Base-by-base conservation (phyloP, 2,113 vertebrate species). In the Falco punctatus region DNA sequence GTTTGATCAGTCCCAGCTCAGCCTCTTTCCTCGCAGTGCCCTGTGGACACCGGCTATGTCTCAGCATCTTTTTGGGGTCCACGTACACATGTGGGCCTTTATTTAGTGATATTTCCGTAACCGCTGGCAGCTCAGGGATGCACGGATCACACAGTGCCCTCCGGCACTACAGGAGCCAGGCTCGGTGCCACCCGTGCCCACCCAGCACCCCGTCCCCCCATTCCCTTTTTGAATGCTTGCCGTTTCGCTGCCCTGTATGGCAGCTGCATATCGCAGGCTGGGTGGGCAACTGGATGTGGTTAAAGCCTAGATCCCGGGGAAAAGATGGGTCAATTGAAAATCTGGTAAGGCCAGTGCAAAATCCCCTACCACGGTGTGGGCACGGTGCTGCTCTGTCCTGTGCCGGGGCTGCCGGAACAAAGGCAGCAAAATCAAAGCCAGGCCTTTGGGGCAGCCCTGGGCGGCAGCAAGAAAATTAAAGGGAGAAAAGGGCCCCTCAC, bases 301-400 rank as follows among this genome's bases (percentile, higher is more conserved):
- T 86, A 83, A 78, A 92, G 73, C 91, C 94, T 65, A 74, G 75
- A 96, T 95, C 95, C 93, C 30, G 15, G 48, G 65, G 86, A 93
- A 96, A 96, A 92, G 94, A 96, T 22, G 48, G 90, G 91, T 97
- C 96, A 94, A 83, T 92, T 69, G 96, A 97, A 79, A 96, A 97
- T 6, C 82, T 5, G 14, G 73, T 67, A 64, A 90, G 86, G 92
- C 59, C 33, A 10, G 59, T 2, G 40, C 23, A 48, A 54, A 87
- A 26, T 61, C 58, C 38, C 38, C 10, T 26, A 28, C 28, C 5
- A 10, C 4, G 11, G 19, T 2, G 18, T 7, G 28, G 67, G 44
- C 6, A 3, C 9, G 7, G 42, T 19, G 38, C 74, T 94, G 40
- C 74, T 62, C 86, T 40, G 75, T 93, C 80, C 80, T 90, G 86